Conservation (phyloP, 1,140 invertebrate species). For the Frieseomelitta varia region DNA sequence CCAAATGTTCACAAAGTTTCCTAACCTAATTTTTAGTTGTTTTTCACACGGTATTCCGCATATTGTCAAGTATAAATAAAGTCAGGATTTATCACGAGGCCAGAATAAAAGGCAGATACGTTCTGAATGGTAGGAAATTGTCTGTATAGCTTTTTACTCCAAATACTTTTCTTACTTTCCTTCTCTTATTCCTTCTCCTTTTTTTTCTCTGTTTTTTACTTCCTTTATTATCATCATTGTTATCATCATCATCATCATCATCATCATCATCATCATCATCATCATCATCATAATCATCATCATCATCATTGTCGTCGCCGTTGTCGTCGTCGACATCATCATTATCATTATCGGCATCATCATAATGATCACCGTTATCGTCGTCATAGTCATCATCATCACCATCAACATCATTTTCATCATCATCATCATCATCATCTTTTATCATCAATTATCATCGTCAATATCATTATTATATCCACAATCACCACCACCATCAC, state of each 20-base stretch:
- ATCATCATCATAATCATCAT: not conserved
- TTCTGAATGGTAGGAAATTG: constrained; percentile 59
- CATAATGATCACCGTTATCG: not conserved
- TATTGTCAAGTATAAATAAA: constrained; percentile 68
- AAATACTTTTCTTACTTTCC: not conserved
- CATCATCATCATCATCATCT: not conserved
- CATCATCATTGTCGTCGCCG: not conserved
- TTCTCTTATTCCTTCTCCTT: too few relatives aligned
- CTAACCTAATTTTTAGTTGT: constrained; percentile 57
- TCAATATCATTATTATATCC: too few relatives aligned
- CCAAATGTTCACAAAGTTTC: constrained; percentile 52
- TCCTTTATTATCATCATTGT: not conserved
- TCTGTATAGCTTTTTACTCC: constrained; percentile 34
- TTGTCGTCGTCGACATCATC: not conserved
- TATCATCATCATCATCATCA: too few relatives aligned
- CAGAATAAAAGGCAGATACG: constrained; percentile 66
- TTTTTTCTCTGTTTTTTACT: too few relatives aligned
- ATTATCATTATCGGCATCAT: not conserved
- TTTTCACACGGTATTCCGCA: constrained; percentile 55
- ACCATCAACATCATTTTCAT: not conserved
- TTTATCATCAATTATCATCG: not conserved
- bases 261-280: not conserved
- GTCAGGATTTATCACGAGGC: constrained; percentile 62
- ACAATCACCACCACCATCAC: not conserved
- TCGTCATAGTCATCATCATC: not conserved